phyloP scores from a whole-genome alignment of 2,797 vertebrate genomes.

The Orientallactaga sibirica region DNA sequence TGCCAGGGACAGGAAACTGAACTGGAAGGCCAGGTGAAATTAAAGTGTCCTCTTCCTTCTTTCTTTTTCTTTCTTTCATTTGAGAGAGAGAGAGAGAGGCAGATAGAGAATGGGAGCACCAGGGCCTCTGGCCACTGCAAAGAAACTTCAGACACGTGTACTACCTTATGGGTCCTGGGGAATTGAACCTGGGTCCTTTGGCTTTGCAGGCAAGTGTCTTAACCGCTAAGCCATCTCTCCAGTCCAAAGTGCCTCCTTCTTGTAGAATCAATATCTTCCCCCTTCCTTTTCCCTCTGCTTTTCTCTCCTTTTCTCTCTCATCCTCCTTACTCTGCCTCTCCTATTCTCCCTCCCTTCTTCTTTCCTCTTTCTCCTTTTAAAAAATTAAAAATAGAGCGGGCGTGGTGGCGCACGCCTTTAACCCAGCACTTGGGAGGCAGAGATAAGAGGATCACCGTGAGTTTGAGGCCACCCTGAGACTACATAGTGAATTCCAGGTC shows the following conservation, averaged over 20 bases:
- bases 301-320: background rate
- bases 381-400: no score
- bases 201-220: background rate
- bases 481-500: no score
- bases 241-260: background rate
- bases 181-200: background rate
- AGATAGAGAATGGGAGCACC: no score
- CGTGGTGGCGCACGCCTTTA: no score
- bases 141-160: no score
- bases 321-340: no score
- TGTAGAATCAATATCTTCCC: no score
- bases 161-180: background rate
- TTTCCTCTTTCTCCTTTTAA: no score
- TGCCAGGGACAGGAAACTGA: constrained; percentile 16
- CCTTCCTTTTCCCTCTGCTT: background rate
- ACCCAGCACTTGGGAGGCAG: no score
- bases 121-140: no score
- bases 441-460: no score
- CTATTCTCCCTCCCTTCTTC: background rate
- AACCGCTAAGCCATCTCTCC: background rate
- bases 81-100: background rate
- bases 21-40: background rate
- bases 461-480: no score
- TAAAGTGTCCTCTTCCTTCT: background rate
- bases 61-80: background rate